Percentiles rank a stretch among this genome's conserved stretches.
phyloP scores from a whole-genome alignment of 2,797 vertebrate species.

The Macroramphosus scolopax region DNA sequence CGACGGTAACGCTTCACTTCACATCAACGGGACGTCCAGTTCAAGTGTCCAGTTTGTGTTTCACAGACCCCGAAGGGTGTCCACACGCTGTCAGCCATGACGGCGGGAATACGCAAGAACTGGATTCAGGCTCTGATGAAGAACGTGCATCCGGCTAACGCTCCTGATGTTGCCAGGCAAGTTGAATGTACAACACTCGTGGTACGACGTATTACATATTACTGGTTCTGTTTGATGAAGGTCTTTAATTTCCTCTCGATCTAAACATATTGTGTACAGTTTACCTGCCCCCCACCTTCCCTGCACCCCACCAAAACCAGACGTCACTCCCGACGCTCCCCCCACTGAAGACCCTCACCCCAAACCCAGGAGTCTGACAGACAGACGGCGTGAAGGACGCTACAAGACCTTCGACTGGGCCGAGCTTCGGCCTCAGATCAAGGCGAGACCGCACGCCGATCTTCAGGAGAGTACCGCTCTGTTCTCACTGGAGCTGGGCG shows the following conservation, averaged over 20 bases:
- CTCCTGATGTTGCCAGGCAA: conserved; percentile 70
- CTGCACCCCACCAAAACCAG: conserved; percentile 49
- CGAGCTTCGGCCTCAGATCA: conserved; percentile 46
- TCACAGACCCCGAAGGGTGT: conserved; percentile 56
- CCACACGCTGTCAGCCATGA: conserved; percentile 72
- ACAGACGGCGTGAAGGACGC: conserved; percentile 51
- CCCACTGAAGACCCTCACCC: conserved; percentile 10
- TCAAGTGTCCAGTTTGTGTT: neutral
- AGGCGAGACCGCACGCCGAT: neutral
- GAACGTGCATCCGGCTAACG: conserved; percentile 59
- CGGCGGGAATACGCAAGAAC: conserved; percentile 74
- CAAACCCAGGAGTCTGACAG: conserved; percentile 36
- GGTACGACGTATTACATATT: too few species aligned
- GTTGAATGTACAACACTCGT: too few species aligned
- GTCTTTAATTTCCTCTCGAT: too few species aligned
- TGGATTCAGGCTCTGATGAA: conserved; percentile 78
- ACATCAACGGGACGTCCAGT: neutral
- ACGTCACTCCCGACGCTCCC: conserved; percentile 68
- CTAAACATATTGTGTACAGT: too few species aligned
- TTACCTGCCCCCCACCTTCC: conserved; percentile 40
- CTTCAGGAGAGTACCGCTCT: neutral
- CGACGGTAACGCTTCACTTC: neutral
- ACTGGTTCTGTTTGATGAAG: too few species aligned
- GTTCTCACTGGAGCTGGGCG: conserved; percentile 20
- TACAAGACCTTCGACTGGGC: conserved; percentile 68